phyloP scores from a whole-genome alignment of 2,888 invertebrate genomes.

The Polydrusus pterygomalis region DNA sequence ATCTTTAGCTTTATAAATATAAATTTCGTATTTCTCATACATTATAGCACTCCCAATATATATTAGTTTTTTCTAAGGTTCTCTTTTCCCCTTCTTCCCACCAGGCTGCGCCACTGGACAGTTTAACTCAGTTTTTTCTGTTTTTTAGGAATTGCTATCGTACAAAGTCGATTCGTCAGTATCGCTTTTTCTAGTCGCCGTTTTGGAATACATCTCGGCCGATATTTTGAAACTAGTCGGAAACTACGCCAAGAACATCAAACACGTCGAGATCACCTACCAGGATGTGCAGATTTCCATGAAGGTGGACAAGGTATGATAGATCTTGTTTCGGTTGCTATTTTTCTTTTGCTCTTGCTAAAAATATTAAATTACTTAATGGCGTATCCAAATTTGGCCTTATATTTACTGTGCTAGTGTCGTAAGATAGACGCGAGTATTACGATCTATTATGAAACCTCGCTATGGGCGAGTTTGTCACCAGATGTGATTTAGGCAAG shows the following conservation, averaged over 20 bases:
- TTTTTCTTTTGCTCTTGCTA: constrained; percentile 16
- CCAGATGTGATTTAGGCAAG: neutral
- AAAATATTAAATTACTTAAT: neutral
- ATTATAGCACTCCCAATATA: too few relatives aligned
- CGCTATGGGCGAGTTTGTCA: too few relatives aligned
- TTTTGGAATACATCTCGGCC: constrained; percentile 95
- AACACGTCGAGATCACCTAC: constrained; percentile 91
- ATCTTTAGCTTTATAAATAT: too few relatives aligned
- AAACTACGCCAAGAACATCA: constrained; percentile 97
- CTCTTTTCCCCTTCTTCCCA: too few relatives aligned
- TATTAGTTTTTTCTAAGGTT: too few relatives aligned
- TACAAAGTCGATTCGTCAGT: constrained; percentile 93
- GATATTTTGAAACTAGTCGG: constrained; percentile 97
- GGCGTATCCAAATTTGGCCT: neutral
- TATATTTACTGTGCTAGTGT: neutral
- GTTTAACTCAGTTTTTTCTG: neutral
- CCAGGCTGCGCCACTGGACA: too few relatives aligned
- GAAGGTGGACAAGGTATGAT: constrained; percentile 94
- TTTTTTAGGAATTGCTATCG: constrained; percentile 84
- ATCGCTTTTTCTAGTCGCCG: constrained; percentile 92
- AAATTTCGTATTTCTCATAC: too few relatives aligned
- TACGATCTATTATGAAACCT: too few relatives aligned
- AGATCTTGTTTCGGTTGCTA: constrained; percentile 10
- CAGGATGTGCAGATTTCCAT: constrained; percentile 98
- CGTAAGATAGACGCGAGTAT: too few relatives aligned